phyloP scores from a whole-genome alignment of 2,888 invertebrate species.

The Drosophila ezoana region DNA sequence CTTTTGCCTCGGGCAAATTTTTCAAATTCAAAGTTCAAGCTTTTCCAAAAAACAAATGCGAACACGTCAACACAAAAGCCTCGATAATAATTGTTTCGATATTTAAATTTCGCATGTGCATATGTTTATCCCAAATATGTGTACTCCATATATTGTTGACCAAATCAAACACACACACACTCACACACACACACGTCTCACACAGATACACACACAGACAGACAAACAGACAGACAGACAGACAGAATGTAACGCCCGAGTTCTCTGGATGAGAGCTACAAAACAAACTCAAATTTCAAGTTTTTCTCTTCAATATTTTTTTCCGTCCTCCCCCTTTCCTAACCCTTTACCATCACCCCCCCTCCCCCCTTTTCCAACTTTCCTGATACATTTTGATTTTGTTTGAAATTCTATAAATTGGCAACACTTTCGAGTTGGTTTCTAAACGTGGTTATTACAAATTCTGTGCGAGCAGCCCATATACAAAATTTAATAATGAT shows the following conservation, averaged over 20 bases:
- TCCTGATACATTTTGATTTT: background rate
- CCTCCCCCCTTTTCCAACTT: background rate
- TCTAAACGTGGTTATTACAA: background rate
- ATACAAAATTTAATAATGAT: constrained; percentile 5
- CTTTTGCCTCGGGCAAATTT: background rate
- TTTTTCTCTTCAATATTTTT: background rate
- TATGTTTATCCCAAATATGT: constrained; percentile 17
- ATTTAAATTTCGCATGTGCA: constrained; percentile 37
- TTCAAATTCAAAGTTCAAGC: constrained; percentile 42
- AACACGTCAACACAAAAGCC: constrained; percentile 13
- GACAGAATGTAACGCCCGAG: background rate
- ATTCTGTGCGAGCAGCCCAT: constrained; percentile 5
- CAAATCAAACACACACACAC: background rate
- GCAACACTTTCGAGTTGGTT: constrained; percentile 12
- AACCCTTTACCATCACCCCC: too few species aligned
- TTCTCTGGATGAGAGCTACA: background rate
- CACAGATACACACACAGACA: background rate
- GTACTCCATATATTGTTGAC: constrained; percentile 11
- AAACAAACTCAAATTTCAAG: constrained; percentile 2
- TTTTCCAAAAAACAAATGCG: constrained; percentile 1
- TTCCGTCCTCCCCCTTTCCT: too few species aligned
- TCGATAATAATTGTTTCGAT: constrained; percentile 29
- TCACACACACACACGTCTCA: background rate
- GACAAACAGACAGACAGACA: background rate
- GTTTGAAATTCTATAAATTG: constrained; percentile 2